Evolutionary conservation across 2,113 vertebrate species (phyloP), one percentile per base, ranked within the genome.

Genomic region (Sorex fumeus): DNA sequence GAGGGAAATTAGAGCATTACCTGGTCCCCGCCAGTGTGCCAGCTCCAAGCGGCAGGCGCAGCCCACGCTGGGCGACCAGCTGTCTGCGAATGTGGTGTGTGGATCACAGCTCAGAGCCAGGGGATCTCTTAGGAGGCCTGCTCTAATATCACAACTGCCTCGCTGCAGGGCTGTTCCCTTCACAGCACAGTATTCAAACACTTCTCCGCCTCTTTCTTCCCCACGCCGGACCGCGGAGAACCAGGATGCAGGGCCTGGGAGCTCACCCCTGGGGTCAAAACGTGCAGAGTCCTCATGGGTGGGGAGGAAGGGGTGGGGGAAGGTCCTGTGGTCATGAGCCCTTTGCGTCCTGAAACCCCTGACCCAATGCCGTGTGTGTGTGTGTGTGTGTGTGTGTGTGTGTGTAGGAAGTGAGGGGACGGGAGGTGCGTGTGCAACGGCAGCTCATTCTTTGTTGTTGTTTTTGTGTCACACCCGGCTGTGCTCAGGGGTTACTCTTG

Each of bases 1-100:
- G 98, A 98, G 98, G 98, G 98, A 98, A 98, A 98, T 98, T 98
- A 98, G 98, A 98, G 98, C 98, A 98, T 98, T 98, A 98, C 98
- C 98, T 98, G 98, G 98, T 98, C 98, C 98, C 98, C 97, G 98
- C 98, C 98, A 98, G 98, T 96, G 98, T 97, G 98, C 98, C 98
- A 98, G 98, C 98, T 98, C 98, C 95, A 97, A 98, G 98, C 98
- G 98, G 98, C 98, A 98, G 98, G 98, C 98, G 95, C 97, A 98
- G 97, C 98, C 98, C 98, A 98, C 98, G 98, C 98, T 98, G 98
- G 98, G 98, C 98, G 98, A 98, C 98, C 98, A 98, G 98, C 98
- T 98, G 98, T 98, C 98, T 98, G 98, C 97, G 98, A 98, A 97
- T 98, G 98, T 98, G 98, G 98, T 97, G 98, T 98, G 98, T 97